Base-by-base conservation (phyloP, 2,797 vertebrate species). In the Kryptopterus vitreolus region DNA sequence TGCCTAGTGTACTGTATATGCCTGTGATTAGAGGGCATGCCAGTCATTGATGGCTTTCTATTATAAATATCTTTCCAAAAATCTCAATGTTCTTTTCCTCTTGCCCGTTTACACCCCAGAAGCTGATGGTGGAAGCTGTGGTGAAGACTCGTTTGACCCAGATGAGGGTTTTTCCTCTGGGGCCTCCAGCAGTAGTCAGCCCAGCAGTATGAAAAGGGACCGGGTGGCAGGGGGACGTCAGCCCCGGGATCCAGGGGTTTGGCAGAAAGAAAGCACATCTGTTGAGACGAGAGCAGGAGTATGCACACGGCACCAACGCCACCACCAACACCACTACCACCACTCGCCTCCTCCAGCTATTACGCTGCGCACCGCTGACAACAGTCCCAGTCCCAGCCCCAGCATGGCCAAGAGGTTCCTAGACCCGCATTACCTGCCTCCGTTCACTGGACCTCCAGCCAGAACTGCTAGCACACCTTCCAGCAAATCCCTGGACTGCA, bases 81-180 rank as follows among this genome's bases (percentile, higher is more conserved):
- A n/a, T n/a, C n/a, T n/a, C n/a, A n/a, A n/a, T n/a, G n/a, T n/a
- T n/a, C n/a, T n/a, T n/a, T n/a, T n/a, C n/a, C 12, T 55, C 18
- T 15, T 61, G 22, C 16, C 11, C 31, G 4, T 58, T 6, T 65
- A 18, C 76, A 26, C 55, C 31, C 48, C 90, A 99, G 98, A 97
- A 81, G 88, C 91, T 52, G 96, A 98, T 29, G 96, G 95, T 77
- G 87, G 97, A 88, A 97, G 96, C 73, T 96, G 93, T 69, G 96
- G 95, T 79, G 96, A 99, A 65, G 98, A 98, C 57, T 96, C 95
- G 65, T 90, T 96, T 90, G 98, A 99, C 92, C 96, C 97, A 57
- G 98, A 99, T n/a, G 98, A 99, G 91, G 98, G 98, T 46, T 99
- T 99, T 93, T 99, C 98, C 81, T 99, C 98, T 0, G 98, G 97